Evolutionary conservation across 2,888 invertebrate genomes (phyloP).

Genomic region (Hedya salicella): DNA sequence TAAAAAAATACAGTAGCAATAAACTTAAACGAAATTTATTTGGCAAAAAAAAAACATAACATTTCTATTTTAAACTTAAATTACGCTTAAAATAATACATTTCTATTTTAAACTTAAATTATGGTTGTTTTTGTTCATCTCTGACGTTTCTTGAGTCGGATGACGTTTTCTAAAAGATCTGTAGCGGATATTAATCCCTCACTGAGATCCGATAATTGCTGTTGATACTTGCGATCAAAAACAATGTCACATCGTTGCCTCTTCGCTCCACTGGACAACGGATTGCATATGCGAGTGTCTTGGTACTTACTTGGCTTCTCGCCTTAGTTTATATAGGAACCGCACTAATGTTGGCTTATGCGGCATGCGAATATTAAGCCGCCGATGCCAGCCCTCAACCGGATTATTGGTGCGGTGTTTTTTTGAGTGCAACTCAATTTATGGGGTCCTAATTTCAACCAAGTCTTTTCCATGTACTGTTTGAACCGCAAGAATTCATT

Average conservation of each 20-base stretch:
- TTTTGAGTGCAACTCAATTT: slow-evolving; percentile 9
- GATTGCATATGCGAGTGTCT: slow-evolving; percentile 12
- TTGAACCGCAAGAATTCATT: slow-evolving; percentile 7
- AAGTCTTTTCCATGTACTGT: slow-evolving; percentile 8
- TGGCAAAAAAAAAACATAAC: too few relatives aligned
- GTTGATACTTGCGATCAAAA: slow-evolving; percentile 13
- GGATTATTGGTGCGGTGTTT: slow-evolving; percentile 19
- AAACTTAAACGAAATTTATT: too few relatives aligned
- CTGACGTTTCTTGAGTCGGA: slow-evolving; percentile 8
- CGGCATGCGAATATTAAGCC: slow-evolving; percentile 19
- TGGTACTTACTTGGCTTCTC: slow-evolving; percentile 16
- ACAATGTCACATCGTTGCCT: slow-evolving; percentile 9
- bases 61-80: too few relatives aligned
- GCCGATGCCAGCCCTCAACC: slow-evolving; percentile 11
- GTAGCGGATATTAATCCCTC: slow-evolving; percentile 5
- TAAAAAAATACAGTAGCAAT: too few relatives aligned
- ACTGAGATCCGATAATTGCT: slow-evolving; percentile 15
- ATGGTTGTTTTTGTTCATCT: too few relatives aligned
- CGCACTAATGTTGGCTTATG: slow-evolving; percentile 5
- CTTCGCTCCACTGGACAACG: slow-evolving; percentile 15
- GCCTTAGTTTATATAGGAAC: slow-evolving; percentile 10
- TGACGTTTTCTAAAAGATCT: not conserved
- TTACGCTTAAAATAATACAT: too few relatives aligned
- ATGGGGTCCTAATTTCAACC: slow-evolving; percentile 1
- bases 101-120: too few relatives aligned